A percentile compares a stretch with the other conserved stretches of the same genome.
Evolutionary conservation across 2,888 invertebrate genomes (phyloP).

Genomic region (Unio pictorum): DNA sequence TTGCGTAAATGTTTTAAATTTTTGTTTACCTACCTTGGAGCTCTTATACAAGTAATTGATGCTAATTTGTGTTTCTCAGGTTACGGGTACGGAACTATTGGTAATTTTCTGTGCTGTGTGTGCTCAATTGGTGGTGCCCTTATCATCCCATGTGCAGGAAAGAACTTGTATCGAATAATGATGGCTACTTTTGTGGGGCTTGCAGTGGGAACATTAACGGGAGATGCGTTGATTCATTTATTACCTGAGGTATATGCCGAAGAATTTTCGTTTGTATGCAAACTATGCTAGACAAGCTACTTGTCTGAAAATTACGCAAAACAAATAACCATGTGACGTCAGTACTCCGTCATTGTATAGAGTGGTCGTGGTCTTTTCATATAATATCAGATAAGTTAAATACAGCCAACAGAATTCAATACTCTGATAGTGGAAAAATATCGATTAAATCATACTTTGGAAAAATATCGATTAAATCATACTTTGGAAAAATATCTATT

Average conservation of each 20-base stretch:
- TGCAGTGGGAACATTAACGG: slow-evolving; percentile 72
- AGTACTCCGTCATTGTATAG: too few species aligned
- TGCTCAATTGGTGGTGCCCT: slow-evolving; percentile 66
- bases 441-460: too few species aligned
- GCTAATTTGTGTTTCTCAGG: slow-evolving; percentile 38
- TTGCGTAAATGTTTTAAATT: not conserved
- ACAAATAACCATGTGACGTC: too few species aligned
- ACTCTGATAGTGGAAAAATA: too few species aligned
- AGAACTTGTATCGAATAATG: slow-evolving; percentile 58
- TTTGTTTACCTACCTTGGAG: not conserved
- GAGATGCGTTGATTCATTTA: slow-evolving; percentile 73
- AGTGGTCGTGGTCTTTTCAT: too few species aligned
- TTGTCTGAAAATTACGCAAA: too few species aligned
- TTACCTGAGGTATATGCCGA: slow-evolving; percentile 69
- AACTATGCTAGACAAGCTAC: too few species aligned
- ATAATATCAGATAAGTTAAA: too few species aligned
- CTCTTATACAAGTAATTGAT: not conserved
- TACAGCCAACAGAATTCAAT: too few species aligned
- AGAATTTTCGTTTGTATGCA: too few species aligned
- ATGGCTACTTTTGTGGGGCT: slow-evolving; percentile 72
- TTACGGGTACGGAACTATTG: slow-evolving; percentile 70
- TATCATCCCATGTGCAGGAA: slow-evolving; percentile 54
- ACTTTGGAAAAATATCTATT: too few species aligned
- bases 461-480: too few species aligned
- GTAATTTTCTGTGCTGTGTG: slow-evolving; percentile 71